phyloP scores from a whole-genome alignment of 2,797 vertebrate genomes.

The Enteromius trimaculatus region DNA sequence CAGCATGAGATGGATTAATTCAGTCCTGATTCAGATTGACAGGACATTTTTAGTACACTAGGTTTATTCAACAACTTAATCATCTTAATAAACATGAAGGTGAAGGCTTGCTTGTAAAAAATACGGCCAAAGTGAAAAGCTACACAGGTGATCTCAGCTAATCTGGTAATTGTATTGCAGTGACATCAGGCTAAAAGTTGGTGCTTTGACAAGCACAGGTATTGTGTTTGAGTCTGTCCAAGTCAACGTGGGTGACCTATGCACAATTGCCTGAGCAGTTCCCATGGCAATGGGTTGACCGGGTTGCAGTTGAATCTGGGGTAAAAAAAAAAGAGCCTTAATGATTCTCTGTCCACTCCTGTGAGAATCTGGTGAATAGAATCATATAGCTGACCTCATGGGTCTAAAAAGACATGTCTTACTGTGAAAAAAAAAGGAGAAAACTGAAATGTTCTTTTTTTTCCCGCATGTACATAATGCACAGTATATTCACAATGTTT shows the following conservation, averaged over 20 bases:
- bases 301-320: conserved; percentile 18
- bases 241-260: conserved; percentile 19
- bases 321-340: conserved; percentile 2
- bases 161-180: neutral
- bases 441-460: neutral
- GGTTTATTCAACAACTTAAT: neutral
- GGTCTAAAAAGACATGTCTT: neutral
- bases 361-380: conserved; percentile 1
- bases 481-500: neutral
- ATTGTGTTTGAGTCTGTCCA: neutral
- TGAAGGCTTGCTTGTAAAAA: neutral
- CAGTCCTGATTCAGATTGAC: neutral
- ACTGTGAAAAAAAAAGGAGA: neutral
- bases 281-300: conserved; percentile 35
- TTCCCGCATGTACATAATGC: neutral
- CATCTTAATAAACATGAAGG: neutral
- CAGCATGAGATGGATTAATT: conserved; percentile 6
- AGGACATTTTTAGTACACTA: neutral
- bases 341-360: conserved; percentile 19
- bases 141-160: neutral
- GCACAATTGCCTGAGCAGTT: conserved; percentile 27
- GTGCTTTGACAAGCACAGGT: neutral
- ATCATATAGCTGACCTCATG: conserved; percentile 10
- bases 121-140: neutral
- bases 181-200: conserved; percentile 17